phyloP scores from a whole-genome alignment of 2,113 vertebrate genomes.

The Leuciscus idus region DNA sequence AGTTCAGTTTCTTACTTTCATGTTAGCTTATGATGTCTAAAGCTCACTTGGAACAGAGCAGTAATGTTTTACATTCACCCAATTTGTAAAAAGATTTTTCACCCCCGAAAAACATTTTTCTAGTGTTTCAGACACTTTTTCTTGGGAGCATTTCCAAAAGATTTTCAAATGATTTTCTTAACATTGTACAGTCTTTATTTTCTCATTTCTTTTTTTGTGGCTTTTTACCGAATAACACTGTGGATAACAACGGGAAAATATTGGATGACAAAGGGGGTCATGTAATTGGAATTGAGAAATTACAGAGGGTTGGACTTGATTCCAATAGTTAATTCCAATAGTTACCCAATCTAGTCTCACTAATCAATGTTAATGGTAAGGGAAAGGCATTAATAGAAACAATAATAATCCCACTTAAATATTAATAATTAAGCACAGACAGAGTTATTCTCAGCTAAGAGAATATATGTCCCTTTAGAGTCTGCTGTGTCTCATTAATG shows the following conservation, averaged over 20 bases:
- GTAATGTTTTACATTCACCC: not conserved
- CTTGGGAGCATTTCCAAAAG: not conserved
- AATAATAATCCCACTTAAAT: constrained; percentile 20
- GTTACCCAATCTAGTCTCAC: constrained; percentile 6
- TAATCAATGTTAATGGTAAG: constrained; percentile 29
- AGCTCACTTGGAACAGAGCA: too few relatives aligned
- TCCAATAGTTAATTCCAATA: not conserved
- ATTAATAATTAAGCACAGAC: constrained; percentile 36
- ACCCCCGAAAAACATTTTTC: too few relatives aligned
- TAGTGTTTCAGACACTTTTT: too few relatives aligned
- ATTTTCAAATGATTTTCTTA: not conserved
- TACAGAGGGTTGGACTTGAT: not conserved
- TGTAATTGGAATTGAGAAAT: not conserved
- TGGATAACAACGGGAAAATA: not conserved
- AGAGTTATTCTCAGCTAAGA: not conserved
- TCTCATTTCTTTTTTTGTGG: not conserved
- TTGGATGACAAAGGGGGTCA: not conserved
- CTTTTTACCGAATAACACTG: not conserved
- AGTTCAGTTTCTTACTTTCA: not conserved
- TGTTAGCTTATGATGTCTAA: not conserved
- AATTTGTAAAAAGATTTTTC: not conserved
- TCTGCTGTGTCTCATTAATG: constrained; percentile 1
- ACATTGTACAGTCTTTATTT: not conserved
- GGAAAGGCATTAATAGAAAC: constrained; percentile 37
- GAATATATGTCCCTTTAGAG: not conserved